Conservation (phyloP, 2,113 vertebrate species). For the Panthera tigris region DNA sequence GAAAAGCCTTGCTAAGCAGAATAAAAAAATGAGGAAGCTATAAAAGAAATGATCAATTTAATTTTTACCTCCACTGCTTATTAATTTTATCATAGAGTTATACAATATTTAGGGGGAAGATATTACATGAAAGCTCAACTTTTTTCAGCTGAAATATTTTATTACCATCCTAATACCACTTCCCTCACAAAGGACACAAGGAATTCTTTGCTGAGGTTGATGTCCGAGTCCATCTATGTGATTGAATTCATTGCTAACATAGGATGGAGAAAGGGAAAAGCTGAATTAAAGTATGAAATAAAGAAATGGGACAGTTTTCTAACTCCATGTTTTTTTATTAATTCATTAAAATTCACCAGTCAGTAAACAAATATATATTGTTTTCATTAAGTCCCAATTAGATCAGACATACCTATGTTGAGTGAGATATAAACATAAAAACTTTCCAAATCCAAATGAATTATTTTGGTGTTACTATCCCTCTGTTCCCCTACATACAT, state of each 20-base stretch:
- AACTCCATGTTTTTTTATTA: background rate
- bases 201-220: background rate
- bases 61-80: background rate
- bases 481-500: background rate
- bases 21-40: background rate
- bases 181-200: background rate
- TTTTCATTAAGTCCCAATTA: background rate
- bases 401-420: background rate
- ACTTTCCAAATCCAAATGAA: background rate
- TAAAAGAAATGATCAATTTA: background rate
- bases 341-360: background rate
- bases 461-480: background rate
- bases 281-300: background rate
- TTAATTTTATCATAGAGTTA: background rate
- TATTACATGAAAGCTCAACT: background rate
- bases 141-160: slow-evolving; percentile 30
- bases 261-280: background rate
- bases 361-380: background rate
- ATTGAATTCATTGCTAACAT: background rate
- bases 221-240: background rate
- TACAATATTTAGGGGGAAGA: background rate
- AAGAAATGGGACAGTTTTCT: background rate
- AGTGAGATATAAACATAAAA: background rate
- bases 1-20: background rate
- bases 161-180: background rate